Percentiles rank a stretch among this genome's conserved stretches.
phyloP scores from a whole-genome alignment of 37 sponge, comb jelly and placozoan species.

The Mnemiopsis leidyi region DNA sequence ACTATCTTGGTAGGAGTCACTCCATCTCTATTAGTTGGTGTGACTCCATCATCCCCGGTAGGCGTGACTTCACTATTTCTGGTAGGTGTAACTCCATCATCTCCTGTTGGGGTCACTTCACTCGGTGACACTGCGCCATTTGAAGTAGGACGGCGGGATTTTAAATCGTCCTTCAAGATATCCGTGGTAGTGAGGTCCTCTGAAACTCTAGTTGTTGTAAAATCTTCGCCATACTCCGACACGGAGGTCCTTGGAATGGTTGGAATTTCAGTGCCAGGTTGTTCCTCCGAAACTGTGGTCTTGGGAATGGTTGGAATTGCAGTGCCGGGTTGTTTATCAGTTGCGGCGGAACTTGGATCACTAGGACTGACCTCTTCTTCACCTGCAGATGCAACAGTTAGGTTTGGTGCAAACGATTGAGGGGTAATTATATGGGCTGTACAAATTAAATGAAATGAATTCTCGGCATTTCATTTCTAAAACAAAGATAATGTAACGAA shows the following conservation, averaged over 20 bases:
- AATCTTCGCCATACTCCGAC: not conserved
- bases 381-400: no score
- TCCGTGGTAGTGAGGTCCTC: not conserved
- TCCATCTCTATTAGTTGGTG: no score
- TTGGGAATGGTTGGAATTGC: not conserved
- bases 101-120: not conserved
- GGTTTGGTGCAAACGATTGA: no score
- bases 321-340: not conserved
- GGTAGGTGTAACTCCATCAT: not conserved
- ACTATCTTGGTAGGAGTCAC: no score
- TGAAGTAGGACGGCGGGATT: not conserved
- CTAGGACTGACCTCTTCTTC: no score
- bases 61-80: no score
- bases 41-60: no score
- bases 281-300: not conserved
- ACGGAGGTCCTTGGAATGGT: not conserved
- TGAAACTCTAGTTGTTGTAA: not conserved
- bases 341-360: not conserved
- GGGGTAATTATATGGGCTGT: no score
- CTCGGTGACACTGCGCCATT: not conserved
- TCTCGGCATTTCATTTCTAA: no score
- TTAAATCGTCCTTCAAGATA: not conserved
- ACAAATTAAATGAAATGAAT: no score
- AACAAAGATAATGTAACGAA: no score
- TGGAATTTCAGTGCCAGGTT: not conserved